Conservation (phyloP, 2,797 vertebrate genomes). For the Carcharodon carcharias region DNA sequence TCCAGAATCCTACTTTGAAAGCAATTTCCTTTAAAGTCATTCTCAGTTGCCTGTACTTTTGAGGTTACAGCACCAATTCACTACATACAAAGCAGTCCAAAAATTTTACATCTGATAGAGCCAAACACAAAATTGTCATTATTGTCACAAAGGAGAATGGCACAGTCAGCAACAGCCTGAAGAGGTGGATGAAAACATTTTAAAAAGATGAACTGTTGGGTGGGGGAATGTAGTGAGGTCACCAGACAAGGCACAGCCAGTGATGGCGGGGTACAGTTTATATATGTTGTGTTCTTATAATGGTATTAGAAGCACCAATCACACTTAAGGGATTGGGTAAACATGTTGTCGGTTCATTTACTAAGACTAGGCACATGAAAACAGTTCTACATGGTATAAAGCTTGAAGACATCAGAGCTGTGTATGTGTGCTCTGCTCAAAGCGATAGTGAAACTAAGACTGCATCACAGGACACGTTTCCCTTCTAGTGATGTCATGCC, state of each 20-base stretch:
- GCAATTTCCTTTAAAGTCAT: background rate
- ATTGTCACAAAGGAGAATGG: background rate
- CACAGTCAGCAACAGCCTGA: too few species aligned
- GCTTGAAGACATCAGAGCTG: too few species aligned
- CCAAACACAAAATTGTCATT: background rate
- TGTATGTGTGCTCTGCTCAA: too few species aligned
- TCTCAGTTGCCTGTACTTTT: background rate
- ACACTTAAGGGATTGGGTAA: too few species aligned
- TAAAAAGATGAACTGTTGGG: background rate
- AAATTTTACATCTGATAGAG: background rate
- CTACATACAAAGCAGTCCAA: background rate
- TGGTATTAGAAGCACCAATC: too few species aligned
- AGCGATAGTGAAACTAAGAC: too few species aligned
- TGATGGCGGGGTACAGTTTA: background rate
- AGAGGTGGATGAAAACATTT: background rate
- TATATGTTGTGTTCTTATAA: background rate
- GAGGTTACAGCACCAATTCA: background rate
- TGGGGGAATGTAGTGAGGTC: background rate
- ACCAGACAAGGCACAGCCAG: background rate
- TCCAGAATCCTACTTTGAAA: background rate
- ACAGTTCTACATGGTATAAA: too few species aligned
- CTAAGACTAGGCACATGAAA: too few species aligned
- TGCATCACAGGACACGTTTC: too few species aligned
- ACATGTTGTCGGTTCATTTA: too few species aligned
- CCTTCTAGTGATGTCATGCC: too few species aligned